These are phyloP conservation scores for Scleropages formosus DNA, from an alignment of 2,797 vertebrate genomes.

Conservation along the genomic window DNA sequence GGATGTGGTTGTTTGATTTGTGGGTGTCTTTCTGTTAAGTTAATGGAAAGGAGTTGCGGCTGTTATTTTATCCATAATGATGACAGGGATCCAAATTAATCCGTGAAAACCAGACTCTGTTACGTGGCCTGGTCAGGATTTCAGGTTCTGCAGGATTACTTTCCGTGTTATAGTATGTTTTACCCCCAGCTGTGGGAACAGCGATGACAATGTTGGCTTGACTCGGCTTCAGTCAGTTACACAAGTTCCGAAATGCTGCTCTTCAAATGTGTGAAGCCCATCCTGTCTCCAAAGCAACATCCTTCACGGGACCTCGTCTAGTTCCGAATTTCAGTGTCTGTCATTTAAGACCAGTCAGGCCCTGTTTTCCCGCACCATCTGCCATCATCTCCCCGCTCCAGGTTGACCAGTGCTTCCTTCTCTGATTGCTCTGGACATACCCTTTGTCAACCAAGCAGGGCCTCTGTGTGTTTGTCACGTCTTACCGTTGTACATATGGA, in stretches of 20 bases:
- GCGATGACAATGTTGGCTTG: too few relatives aligned
- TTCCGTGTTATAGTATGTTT: not conserved
- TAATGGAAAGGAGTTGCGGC: not conserved
- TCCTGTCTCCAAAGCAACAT: not conserved
- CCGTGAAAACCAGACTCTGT: not conserved
- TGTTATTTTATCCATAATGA: not conserved
- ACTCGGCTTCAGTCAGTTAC: too few relatives aligned
- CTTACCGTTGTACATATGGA: conserved; percentile 32
- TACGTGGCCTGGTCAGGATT: conserved; percentile 15
- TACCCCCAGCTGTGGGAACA: too few relatives aligned
- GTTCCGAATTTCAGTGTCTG: not conserved
- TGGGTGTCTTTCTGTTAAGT: not conserved
- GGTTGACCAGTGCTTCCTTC: not conserved
- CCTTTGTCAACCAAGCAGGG: conserved; percentile 13
- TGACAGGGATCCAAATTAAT: conserved; percentile 2
- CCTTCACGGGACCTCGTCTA: not conserved
- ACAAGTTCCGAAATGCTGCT: not conserved
- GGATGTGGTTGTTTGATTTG: not conserved
- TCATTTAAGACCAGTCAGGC: not conserved
- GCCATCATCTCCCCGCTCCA: not conserved
- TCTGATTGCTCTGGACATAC: not conserved
- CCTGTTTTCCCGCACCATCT: not conserved
- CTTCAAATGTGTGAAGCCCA: too few relatives aligned
- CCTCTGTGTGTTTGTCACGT: conserved; percentile 31
- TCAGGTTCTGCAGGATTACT: conserved; percentile 4